Conservation (phyloP, 2,113 vertebrate genomes). For the Eurystomus gularis region DNA sequence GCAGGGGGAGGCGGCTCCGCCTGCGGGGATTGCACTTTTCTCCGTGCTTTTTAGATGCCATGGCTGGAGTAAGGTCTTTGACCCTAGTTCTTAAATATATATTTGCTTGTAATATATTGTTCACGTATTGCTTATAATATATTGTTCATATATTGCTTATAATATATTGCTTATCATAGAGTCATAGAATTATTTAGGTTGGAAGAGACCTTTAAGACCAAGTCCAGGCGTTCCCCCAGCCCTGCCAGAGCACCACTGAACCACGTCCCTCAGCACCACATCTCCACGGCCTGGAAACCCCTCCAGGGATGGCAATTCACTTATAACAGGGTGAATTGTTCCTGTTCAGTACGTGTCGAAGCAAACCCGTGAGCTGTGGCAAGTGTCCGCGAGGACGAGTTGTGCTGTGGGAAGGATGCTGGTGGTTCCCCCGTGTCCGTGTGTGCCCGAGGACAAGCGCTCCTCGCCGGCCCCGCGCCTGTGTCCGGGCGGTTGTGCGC, state of each 20-base stretch:
- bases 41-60: neutral
- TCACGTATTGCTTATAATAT: neutral
- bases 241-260: too few species aligned
- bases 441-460: too few species aligned
- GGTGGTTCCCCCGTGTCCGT: rapidly evolving
- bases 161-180: neutral
- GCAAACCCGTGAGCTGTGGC: rapidly evolving
- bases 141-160: neutral
- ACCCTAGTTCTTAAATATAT: neutral
- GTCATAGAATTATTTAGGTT: too few species aligned
- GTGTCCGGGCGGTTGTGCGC: rapidly evolving
- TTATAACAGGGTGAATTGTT: neutral
- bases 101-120: neutral
- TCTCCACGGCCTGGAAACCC: too few species aligned
- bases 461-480: rapidly evolving
- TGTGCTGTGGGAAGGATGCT: rapidly evolving
- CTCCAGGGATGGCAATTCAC: too few species aligned
- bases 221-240: too few species aligned
- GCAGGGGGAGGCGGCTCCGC: neutral
- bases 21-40: neutral
- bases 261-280: too few species aligned
- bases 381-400: rapidly evolving
- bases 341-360: rapidly evolving
- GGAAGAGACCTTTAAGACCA: too few species aligned
- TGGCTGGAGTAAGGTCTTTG: neutral